Conservation (phyloP, 2,113 vertebrate genomes). For the Neogobius melanostomus region DNA sequence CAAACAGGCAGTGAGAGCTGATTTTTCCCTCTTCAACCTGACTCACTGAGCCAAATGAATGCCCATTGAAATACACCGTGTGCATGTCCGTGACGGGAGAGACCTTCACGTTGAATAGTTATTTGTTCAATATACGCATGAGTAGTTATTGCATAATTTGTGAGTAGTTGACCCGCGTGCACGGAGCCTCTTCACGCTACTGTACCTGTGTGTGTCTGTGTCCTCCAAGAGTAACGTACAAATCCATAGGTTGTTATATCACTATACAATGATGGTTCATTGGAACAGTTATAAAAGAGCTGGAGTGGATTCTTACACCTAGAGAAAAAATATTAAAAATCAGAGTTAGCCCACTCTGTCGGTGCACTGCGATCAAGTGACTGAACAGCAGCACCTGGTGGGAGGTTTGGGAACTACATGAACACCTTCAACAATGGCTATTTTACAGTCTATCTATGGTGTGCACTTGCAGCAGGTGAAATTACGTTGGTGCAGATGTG, state of each 20-base stretch:
- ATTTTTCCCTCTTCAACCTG: slow-evolving; percentile 13
- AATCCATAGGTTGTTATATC: slow-evolving; percentile 42
- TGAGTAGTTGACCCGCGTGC: neutral
- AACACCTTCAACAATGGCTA: neutral
- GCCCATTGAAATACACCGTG: slow-evolving; percentile 18
- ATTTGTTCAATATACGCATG: slow-evolving; percentile 17
- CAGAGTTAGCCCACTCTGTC: neutral
- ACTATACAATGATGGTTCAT: slow-evolving; percentile 48
- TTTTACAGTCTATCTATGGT: neutral
- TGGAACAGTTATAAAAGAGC: slow-evolving; percentile 56
- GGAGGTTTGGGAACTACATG: slow-evolving; percentile 1
- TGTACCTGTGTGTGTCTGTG: neutral
- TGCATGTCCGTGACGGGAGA: slow-evolving; percentile 10
- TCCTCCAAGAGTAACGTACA: neutral
- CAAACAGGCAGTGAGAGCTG: slow-evolving; percentile 39
- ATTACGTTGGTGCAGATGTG: too few relatives aligned
- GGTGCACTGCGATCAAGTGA: slow-evolving; percentile 7
- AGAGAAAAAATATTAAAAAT: slow-evolving; percentile 35
- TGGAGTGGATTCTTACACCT: slow-evolving; percentile 48
- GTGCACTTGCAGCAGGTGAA: neutral
- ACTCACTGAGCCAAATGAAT: slow-evolving; percentile 43
- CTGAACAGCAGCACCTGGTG: slow-evolving; percentile 63
- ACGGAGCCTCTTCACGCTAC: neutral
- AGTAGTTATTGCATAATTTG: slow-evolving; percentile 24
- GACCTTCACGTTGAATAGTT: slow-evolving; percentile 24